Evolutionary conservation across 1,140 invertebrate species (phyloP).

Genomic region (Wiebesia pumilae): DNA sequence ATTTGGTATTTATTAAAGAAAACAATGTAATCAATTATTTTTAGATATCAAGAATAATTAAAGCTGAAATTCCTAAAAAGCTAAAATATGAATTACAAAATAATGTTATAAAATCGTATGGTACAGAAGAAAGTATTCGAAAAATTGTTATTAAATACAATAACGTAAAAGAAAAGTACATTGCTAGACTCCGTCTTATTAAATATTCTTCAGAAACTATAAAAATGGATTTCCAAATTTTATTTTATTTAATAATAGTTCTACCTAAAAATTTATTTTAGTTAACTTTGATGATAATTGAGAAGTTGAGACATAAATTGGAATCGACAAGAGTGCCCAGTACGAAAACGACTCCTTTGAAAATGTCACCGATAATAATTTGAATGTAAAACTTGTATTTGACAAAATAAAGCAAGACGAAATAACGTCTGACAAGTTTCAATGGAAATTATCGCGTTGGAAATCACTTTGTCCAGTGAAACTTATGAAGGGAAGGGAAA

Average conservation of each 20-base stretch:
- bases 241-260: constrained; percentile 67
- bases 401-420: constrained; percentile 57
- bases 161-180: too few relatives aligned
- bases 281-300: neutral
- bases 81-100: too few relatives aligned
- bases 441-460: constrained; percentile 75
- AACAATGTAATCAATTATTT: too few relatives aligned
- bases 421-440: constrained; percentile 61
- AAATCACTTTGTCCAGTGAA: constrained; percentile 78
- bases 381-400: constrained; percentile 55
- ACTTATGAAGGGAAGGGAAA: constrained; percentile 70
- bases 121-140: too few relatives aligned
- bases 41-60: too few relatives aligned
- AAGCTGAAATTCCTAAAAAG: too few relatives aligned
- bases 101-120: too few relatives aligned
- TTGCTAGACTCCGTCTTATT: constrained; percentile 61
- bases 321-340: constrained; percentile 38
- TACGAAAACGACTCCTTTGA: constrained; percentile 46
- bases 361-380: constrained; percentile 57
- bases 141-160: too few relatives aligned
- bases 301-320: neutral
- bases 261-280: constrained; percentile 62
- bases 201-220: constrained; percentile 72
- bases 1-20: too few relatives aligned
- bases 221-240: constrained; percentile 67